Evolutionary conservation across 2,797 vertebrate genomes (phyloP).

Genomic region (Chelmon rostratus): DNA sequence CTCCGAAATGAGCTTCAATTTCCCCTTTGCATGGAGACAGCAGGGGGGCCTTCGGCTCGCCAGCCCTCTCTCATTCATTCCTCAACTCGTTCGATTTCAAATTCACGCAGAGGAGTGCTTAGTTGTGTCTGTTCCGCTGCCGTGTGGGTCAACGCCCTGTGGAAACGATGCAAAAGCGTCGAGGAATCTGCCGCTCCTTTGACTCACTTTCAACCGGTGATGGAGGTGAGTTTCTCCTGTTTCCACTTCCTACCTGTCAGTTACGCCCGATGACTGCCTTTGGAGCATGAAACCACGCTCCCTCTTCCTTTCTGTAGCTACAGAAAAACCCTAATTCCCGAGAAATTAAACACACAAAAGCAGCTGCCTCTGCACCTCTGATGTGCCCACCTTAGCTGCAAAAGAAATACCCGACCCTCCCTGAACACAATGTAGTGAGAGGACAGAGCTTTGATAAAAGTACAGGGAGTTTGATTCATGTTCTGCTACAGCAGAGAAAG

Average conservation of each 20-base stretch:
- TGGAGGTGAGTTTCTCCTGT: constrained; percentile 71
- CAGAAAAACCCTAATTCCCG: constrained; percentile 64
- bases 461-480: constrained; percentile 58
- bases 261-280: constrained; percentile 71
- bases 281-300: constrained; percentile 71
- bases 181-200: constrained; percentile 57
- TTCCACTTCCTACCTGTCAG: constrained; percentile 74
- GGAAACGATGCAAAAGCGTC: constrained; percentile 69
- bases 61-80: constrained; percentile 39
- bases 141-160: constrained; percentile 74
- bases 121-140: constrained; percentile 62
- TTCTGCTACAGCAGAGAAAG: constrained; percentile 42
- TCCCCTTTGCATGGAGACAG: constrained; percentile 58
- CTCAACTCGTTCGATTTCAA: constrained; percentile 70
- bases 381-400: constrained; percentile 64
- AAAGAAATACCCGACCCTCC: constrained; percentile 62
- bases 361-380: constrained; percentile 51
- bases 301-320: constrained; percentile 49
- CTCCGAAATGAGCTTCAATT: constrained; percentile 71
- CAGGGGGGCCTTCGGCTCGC: constrained; percentile 36
- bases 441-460: constrained; percentile 66
- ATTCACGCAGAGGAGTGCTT: constrained; percentile 69
- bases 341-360: constrained; percentile 73
- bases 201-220: constrained; percentile 69
- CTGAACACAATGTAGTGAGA: constrained; percentile 64